Base-by-base conservation (phyloP, 2,113 vertebrate genomes). In the Stegastes partitus region DNA sequence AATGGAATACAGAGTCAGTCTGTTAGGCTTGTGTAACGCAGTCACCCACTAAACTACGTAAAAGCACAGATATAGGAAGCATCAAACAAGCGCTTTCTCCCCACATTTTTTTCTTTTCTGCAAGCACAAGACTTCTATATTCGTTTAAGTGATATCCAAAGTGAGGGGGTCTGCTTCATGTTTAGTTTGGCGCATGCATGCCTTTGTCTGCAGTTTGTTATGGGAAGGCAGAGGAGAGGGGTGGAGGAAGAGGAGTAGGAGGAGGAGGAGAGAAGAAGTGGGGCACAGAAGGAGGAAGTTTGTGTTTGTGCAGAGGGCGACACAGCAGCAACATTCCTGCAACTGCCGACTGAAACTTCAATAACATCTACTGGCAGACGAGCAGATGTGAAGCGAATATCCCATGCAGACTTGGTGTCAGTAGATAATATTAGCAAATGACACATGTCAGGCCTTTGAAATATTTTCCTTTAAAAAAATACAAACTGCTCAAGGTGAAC, bases 301-400 rank as follows among this genome's bases (percentile, higher is more conserved):
- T 65, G 77, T 89, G 84, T 89, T 90, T 90, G 83, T 78, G 81
- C 65, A 84, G 80, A 79, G 65, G 77, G 79, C 66, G 56, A 90
- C 58, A 19, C 31, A 4, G 80, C 66, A 75, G 58, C 81, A 63
- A 26, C 81, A 83, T 87, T 89, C 77, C 84, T 78, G 44, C 16
- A 26, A 65, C 34, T 54, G 82, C 65, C 11, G 68, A n/a, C 77
- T 11, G 62, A 65, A 19, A 63, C 62, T 82, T 74, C 59, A 72
- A 81, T 49, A 82, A 85, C 47, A 86, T 63, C 68, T n/a, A 79
- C 25, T 0, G 14, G n/a, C 49, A 68, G 28, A 74, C 26, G 1
- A 21, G 7, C 28, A 45, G 66, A 68, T 57, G 49, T 16, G 49
- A 65, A 50, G 56, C 37, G 25, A 59, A 37, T 21, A 55, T n/a